Evolutionary conservation across 2,888 invertebrate species (phyloP).

Genomic region (Andrena minutula): DNA sequence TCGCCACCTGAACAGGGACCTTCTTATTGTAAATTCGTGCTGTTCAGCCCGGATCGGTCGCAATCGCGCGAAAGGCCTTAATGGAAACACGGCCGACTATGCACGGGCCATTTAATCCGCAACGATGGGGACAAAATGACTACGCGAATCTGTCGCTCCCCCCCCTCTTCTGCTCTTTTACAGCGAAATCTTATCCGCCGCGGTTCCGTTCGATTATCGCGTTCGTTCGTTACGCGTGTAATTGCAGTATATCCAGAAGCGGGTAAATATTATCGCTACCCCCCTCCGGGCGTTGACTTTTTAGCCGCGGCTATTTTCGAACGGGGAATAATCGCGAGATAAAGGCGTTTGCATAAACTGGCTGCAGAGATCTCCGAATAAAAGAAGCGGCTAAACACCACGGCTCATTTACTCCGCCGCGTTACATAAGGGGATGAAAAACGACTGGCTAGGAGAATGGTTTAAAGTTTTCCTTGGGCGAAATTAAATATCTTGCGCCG

Average conservation of each 20-base stretch:
- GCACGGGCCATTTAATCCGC: slow-evolving; percentile 59
- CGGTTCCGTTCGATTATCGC: slow-evolving; percentile 11
- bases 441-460: not conserved
- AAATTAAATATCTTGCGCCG: slow-evolving; percentile 44
- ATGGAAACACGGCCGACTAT: slow-evolving; percentile 70
- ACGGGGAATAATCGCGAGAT: slow-evolving; percentile 13
- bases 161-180: not conserved
- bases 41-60: slow-evolving; percentile 62
- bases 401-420: slow-evolving; percentile 30
- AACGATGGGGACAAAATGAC: slow-evolving; percentile 40
- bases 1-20: slow-evolving; percentile 65
- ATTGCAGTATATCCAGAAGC: slow-evolving; percentile 7
- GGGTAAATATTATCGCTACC: slow-evolving; percentile 8
- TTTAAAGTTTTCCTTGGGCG: slow-evolving; percentile 38
- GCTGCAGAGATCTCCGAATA: slow-evolving; percentile 9
- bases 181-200: slow-evolving; percentile 7
- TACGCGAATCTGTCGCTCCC: slow-evolving; percentile 21
- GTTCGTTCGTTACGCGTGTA: slow-evolving; percentile 9
- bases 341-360: slow-evolving; percentile 23
- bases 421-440: slow-evolving; percentile 25
- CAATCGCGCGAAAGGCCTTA: slow-evolving; percentile 66
- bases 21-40: slow-evolving; percentile 69
- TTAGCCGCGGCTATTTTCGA: not conserved
- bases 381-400: slow-evolving; percentile 25
- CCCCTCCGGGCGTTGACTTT: not conserved